Percentiles rank a stretch among this genome's conserved stretches.
phyloP scores from a whole-genome alignment of 35 echinoderm and acorn worm genomes.

The Amphiura filiformis region DNA sequence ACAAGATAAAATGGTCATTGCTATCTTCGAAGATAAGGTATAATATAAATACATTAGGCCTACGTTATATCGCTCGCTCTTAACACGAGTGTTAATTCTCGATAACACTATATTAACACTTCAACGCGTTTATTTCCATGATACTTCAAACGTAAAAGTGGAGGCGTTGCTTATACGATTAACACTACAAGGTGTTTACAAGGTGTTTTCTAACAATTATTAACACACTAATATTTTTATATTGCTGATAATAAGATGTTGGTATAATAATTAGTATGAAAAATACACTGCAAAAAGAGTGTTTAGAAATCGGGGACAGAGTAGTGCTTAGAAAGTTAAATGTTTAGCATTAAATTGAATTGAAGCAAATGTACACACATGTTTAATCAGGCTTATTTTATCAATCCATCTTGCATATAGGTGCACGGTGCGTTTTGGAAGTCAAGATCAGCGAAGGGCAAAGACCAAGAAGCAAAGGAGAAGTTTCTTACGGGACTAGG shows the following conservation, averaged over 20 bases:
- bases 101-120: neutral
- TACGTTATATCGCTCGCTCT: neutral
- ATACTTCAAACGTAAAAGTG: too few relatives aligned
- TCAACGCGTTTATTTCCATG: too few relatives aligned
- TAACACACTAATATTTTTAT: neutral
- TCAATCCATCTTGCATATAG: too few relatives aligned
- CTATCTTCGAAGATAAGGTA: neutral
- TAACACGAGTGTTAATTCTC: neutral
- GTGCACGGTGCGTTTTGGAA: neutral
- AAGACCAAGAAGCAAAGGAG: neutral
- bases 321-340: too few relatives aligned
- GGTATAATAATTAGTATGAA: too few relatives aligned
- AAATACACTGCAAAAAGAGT: too few relatives aligned
- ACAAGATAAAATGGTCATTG: conserved; percentile 30
- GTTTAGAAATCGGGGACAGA: too few relatives aligned
- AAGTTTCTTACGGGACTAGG: neutral
- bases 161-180: too few relatives aligned
- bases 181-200: neutral
- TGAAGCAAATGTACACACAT: neutral
- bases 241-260: too few relatives aligned
- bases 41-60: neutral
- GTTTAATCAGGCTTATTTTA: neutral
- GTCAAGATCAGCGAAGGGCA: neutral
- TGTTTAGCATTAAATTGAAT: too few relatives aligned
- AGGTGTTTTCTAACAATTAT: neutral